Conservation (phyloP, 2,113 vertebrate species). For the Aegithalos caudatus region DNA sequence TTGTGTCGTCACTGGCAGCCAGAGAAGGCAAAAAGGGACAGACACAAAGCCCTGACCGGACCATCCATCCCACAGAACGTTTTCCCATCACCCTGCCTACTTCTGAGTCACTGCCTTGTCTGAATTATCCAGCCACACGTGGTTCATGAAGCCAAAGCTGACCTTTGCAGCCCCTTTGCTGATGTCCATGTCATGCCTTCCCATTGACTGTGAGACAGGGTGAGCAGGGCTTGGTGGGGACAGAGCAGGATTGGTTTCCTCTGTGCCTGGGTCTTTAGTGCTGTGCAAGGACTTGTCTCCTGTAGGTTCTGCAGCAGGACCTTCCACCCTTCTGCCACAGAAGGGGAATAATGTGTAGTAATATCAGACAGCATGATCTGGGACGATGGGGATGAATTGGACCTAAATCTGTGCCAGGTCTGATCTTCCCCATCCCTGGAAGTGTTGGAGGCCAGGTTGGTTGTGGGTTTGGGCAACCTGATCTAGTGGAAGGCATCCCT, state of each 20-base stretch:
- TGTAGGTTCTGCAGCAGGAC: not conserved
- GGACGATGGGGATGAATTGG: not conserved
- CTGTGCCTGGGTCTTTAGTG: not conserved
- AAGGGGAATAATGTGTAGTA: not conserved
- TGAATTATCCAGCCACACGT: not conserved
- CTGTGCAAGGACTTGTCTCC: not conserved
- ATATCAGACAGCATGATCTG: not conserved
- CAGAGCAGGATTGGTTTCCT: not conserved
- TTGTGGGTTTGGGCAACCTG: not conserved
- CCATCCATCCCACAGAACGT: not conserved
- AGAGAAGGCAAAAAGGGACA: not conserved
- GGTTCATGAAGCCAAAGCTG: conserved; percentile 61
- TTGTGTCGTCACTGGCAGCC: not conserved
- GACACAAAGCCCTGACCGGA: not conserved
- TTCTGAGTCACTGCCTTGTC: conserved; percentile 8
- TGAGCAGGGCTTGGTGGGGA: not conserved
- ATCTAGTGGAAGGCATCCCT: not conserved
- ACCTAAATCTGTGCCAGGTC: not conserved
- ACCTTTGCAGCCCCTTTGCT: not conserved
- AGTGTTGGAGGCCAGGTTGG: not conserved
- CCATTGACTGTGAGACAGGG: not conserved
- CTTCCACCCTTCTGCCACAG: not conserved
- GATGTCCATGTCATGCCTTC: not conserved
- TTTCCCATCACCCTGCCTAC: not conserved
- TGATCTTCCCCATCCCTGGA: not conserved